Conservation (phyloP, 1,140 invertebrate genomes). For the Drosophila dunni region DNA sequence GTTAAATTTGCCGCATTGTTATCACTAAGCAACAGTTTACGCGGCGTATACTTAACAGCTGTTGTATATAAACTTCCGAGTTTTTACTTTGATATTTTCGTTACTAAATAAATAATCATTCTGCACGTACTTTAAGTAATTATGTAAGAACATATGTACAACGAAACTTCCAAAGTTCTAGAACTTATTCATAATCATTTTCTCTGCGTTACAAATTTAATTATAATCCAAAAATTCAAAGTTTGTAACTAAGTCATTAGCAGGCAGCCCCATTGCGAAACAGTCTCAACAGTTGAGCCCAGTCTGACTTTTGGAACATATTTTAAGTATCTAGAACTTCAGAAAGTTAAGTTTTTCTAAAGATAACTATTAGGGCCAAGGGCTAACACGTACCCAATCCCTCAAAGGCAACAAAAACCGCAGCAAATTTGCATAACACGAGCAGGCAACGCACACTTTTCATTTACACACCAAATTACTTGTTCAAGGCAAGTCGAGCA, state of each 20-base stretch:
- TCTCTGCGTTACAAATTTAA: slow-evolving; percentile 21
- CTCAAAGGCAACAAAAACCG: slow-evolving; percentile 53
- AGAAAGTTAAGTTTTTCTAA: slow-evolving; percentile 24
- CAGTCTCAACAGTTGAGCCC: neutral
- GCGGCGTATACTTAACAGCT: neutral
- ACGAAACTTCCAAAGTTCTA: neutral
- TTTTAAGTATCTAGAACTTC: slow-evolving; percentile 19
- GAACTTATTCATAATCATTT: slow-evolving; percentile 4
- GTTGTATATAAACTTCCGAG: neutral
- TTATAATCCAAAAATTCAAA: slow-evolving; percentile 22
- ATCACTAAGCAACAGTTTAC: slow-evolving; percentile 5
- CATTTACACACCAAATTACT: slow-evolving; percentile 75
- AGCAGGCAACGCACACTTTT: slow-evolving; percentile 61
- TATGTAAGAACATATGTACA: no score
- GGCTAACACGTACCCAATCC: slow-evolving; percentile 43
- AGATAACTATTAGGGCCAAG: slow-evolving; percentile 42
- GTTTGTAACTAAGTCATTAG: slow-evolving; percentile 39
- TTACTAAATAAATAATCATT: no score
- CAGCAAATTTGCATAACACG: slow-evolving; percentile 74
- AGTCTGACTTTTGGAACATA: slow-evolving; percentile 10
- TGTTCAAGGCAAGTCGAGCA: slow-evolving; percentile 15
- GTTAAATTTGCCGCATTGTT: slow-evolving; percentile 8
- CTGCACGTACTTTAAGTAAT: no score
- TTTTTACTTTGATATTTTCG: neutral
- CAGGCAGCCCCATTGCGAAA: neutral